Evolutionary conservation across 2,888 invertebrate genomes (phyloP).

Genomic region (Schizotus pectinicornis): DNA sequence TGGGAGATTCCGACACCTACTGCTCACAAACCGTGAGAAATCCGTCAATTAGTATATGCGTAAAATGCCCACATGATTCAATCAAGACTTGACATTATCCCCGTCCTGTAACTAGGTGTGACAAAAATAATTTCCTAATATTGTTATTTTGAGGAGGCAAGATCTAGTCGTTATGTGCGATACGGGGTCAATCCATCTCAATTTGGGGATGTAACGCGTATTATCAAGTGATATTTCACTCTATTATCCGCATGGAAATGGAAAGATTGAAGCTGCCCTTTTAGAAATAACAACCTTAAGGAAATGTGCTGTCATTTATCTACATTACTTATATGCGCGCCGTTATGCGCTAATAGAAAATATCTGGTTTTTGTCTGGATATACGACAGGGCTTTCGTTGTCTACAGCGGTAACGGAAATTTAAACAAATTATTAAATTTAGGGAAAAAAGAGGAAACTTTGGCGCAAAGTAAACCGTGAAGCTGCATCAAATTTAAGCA

Average conservation of each 20-base stretch:
- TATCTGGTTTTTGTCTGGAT: slow-evolving; percentile 36
- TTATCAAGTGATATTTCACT: slow-evolving; percentile 50
- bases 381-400: no score
- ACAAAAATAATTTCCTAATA: not conserved
- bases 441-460: no score
- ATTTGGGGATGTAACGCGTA: slow-evolving; percentile 17
- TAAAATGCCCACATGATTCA: no score
- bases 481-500: no score
- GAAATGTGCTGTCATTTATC: slow-evolving; percentile 50
- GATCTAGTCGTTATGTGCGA: not conserved
- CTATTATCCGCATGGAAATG: slow-evolving; percentile 48
- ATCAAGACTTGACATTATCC: no score
- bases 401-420: no score
- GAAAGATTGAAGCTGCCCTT: slow-evolving; percentile 42
- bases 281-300: slow-evolving; percentile 50
- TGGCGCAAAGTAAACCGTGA: no score
- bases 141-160: not conserved
- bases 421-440: no score
- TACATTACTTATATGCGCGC: slow-evolving; percentile 46
- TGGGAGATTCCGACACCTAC: slow-evolving; percentile 43
- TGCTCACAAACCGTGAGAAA: slow-evolving; percentile 36
- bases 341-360: slow-evolving; percentile 39
- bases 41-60: slow-evolving; percentile 27
- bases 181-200: slow-evolving; percentile 11
- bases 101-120: not conserved